phyloP scores from a whole-genome alignment of 2,797 vertebrate genomes.

The Lacerta viridis region DNA sequence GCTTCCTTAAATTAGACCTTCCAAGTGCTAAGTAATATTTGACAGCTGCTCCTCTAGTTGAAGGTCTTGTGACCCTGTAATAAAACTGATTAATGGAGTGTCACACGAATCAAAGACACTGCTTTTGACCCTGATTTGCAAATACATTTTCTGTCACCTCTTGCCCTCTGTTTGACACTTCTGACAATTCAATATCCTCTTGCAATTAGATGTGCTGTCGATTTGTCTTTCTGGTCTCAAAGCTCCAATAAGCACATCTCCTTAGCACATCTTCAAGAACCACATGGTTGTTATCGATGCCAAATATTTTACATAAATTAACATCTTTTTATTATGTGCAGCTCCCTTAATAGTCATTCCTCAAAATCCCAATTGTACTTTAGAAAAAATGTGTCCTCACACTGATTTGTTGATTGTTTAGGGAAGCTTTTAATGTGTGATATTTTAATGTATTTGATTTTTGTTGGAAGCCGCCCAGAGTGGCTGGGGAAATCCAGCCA shows the following conservation, averaged over 20 bases:
- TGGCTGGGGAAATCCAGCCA: too few species aligned
- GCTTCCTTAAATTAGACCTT: slow-evolving; percentile 23
- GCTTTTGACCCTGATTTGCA: slow-evolving; percentile 32
- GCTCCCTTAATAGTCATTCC: not conserved
- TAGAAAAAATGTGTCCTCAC: not conserved
- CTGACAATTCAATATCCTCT: slow-evolving; percentile 25
- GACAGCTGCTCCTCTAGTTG: slow-evolving; percentile 35
- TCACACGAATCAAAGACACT: slow-evolving; percentile 22
- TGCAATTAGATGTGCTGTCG: slow-evolving; percentile 7
- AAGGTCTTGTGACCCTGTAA: slow-evolving; percentile 35
- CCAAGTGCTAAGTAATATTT: slow-evolving; percentile 35
- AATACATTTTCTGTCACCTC: slow-evolving; percentile 31
- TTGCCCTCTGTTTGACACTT: slow-evolving; percentile 22
- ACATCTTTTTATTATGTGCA: not conserved
- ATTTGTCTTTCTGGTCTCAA: not conserved
- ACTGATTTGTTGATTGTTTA: not conserved
- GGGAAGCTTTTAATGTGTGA: too few species aligned
- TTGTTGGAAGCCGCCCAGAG: too few species aligned
- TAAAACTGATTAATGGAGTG: slow-evolving; percentile 51
- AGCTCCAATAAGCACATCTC: not conserved
- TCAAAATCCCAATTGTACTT: not conserved
- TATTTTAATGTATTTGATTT: too few species aligned
- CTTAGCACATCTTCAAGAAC: not conserved
- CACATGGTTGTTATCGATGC: not conserved
- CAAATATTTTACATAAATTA: not conserved